Conservation (phyloP, 2,113 vertebrate genomes). For the Vulpes lagopus region DNA sequence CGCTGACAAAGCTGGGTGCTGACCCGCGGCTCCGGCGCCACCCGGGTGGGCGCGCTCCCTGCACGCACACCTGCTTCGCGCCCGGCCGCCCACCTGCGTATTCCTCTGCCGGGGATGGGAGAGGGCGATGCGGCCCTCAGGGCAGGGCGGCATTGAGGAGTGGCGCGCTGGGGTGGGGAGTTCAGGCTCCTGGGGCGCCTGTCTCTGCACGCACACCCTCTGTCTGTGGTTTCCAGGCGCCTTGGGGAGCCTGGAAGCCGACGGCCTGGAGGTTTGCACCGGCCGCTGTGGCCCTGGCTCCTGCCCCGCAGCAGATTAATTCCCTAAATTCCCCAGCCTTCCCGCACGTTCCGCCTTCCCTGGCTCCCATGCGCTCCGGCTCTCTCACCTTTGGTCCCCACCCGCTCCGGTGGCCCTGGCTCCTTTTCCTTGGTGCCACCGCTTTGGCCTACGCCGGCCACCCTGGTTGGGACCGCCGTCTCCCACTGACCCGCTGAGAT, state of each 20-base stretch:
- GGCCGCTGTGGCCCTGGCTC: fast-evolving
- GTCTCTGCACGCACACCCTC: not conserved
- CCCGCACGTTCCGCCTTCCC: not conserved
- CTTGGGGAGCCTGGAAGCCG: not conserved
- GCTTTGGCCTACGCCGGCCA: not conserved
- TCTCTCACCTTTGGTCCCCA: fast-evolving
- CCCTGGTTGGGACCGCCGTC: not conserved
- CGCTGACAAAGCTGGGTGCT: conserved; percentile 88
- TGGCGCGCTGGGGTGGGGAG: not conserved
- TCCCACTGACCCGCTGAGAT: not conserved
- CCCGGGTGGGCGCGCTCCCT: not conserved
- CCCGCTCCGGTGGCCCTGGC: fast-evolving
- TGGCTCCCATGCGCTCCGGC: fast-evolving
- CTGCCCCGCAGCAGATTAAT: not conserved
- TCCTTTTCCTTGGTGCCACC: not conserved
- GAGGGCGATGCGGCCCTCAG: not conserved
- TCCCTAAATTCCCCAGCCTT: fast-evolving
- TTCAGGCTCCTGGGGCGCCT: not conserved
- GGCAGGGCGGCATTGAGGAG: not conserved
- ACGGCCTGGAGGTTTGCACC: not conserved
- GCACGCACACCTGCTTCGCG: not conserved
- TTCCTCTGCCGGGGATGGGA: fast-evolving
- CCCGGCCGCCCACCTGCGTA: not conserved
- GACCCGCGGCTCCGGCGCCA: not conserved
- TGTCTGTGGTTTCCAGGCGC: not conserved